Evolutionary conservation across 1,140 invertebrate species (phyloP).

Genomic region (Tribolium castaneum): DNA sequence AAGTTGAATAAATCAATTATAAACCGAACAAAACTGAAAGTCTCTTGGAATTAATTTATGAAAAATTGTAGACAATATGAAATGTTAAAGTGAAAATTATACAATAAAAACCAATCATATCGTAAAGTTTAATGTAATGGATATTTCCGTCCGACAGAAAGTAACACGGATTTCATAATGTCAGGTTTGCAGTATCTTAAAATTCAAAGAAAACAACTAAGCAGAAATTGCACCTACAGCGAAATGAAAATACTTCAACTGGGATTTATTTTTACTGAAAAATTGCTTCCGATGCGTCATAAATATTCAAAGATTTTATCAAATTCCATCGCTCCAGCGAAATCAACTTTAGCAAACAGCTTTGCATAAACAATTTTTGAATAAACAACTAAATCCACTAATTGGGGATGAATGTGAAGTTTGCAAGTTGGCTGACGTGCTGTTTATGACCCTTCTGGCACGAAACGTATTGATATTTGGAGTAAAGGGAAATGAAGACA

Average conservation of each 20-base stretch:
- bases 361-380: too few species aligned
- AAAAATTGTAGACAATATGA: background rate
- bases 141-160: too few species aligned
- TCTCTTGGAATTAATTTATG: background rate
- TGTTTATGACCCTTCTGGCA: background rate
- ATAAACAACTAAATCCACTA: too few species aligned
- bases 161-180: too few species aligned
- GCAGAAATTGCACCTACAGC: background rate
- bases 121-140: background rate
- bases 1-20: background rate
- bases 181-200: too few species aligned
- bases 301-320: background rate
- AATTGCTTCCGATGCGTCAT: background rate
- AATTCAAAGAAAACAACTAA: background rate
- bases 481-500: too few species aligned
- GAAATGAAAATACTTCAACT: background rate
- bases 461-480: background rate
- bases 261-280: background rate
- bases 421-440: background rate
- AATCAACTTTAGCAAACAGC: background rate
- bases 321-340: background rate
- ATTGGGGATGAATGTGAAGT: background rate
- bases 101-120: background rate
- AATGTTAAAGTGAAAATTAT: background rate
- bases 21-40: background rate